Percentiles rank a stretch among this genome's conserved stretches.
These are phyloP conservation scores for Bufotes viridis DNA, from an alignment of 2,797 vertebrate species.

Conservation along the genomic window DNA sequence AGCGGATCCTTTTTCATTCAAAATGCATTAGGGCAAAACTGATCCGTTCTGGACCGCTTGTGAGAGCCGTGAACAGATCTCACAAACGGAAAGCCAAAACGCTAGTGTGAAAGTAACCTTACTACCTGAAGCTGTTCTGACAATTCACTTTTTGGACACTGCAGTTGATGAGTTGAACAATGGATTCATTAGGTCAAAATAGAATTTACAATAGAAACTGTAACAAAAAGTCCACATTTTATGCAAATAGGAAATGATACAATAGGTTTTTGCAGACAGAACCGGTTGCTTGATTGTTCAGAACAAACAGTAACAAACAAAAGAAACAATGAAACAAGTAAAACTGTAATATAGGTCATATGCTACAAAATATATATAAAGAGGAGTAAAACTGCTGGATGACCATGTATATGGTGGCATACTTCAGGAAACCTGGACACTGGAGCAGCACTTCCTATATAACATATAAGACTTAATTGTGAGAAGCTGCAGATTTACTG, in stretches of 20 bases:
- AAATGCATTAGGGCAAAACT: too few relatives aligned
- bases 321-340: neutral
- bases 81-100: too few relatives aligned
- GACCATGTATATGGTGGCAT: too few relatives aligned
- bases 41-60: too few relatives aligned
- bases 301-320: neutral
- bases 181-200: conserved; percentile 2
- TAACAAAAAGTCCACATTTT: conserved; percentile 27
- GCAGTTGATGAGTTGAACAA: neutral
- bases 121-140: too few relatives aligned
- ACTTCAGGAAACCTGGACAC: too few relatives aligned
- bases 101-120: too few relatives aligned
- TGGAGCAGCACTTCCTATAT: neutral
- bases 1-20: too few relatives aligned
- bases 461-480: neutral
- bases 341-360: neutral
- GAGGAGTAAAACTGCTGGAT: neutral
- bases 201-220: conserved; percentile 13
- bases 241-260: conserved; percentile 31
- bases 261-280: conserved; percentile 3
- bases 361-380: neutral
- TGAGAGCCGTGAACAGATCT: too few relatives aligned
- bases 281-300: neutral
- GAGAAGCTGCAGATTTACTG: neutral
- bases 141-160: too few relatives aligned